Evolutionary conservation across 2,888 invertebrate genomes (phyloP).

Genomic region (Smittia aterrima): DNA sequence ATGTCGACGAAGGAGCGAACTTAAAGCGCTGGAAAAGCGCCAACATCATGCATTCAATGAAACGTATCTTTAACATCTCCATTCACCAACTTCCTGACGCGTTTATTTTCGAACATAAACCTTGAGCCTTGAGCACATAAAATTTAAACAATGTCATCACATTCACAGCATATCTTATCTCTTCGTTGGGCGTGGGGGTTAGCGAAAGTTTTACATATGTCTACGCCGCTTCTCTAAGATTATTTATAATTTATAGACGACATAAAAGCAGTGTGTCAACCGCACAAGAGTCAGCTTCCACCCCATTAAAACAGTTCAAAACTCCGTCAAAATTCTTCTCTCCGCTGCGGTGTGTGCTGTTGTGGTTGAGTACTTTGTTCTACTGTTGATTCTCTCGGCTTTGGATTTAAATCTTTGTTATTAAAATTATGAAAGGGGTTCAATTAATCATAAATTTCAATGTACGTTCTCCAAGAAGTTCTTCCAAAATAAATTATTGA

Average conservation of each 20-base stretch:
- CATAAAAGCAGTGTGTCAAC: conserved; percentile 42
- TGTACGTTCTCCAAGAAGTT: no score
- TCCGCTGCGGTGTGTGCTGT: not conserved
- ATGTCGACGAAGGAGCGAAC: not conserved
- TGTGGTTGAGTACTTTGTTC: conserved; percentile 5
- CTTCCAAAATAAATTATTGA: conserved; percentile 26
- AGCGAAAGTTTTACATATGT: conserved; percentile 5
- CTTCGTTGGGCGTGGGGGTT: not conserved
- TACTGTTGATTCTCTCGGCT: not conserved
- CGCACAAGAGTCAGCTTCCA: conserved; percentile 28
- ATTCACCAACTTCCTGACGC: conserved; percentile 12
- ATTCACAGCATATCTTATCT: conserved; percentile 5
- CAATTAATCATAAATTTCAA: conserved; percentile 16
- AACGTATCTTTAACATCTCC: conserved; percentile 15
- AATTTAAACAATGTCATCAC: conserved; percentile 24
- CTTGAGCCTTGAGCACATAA: conserved; percentile 20
- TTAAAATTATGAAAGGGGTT: conserved; percentile 14
- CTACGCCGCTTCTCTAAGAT: conserved; percentile 21
- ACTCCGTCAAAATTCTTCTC: not conserved
- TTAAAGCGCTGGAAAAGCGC: not conserved
- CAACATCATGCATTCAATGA: conserved; percentile 15
- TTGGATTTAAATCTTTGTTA: conserved; percentile 16
- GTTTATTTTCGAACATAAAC: not conserved
- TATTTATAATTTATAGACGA: conserved; percentile 40
- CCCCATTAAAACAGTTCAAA: not conserved